These are phyloP conservation scores for Cryptus viduatorius DNA, from an alignment of 2,888 invertebrate genomes.

Conservation along the genomic window DNA sequence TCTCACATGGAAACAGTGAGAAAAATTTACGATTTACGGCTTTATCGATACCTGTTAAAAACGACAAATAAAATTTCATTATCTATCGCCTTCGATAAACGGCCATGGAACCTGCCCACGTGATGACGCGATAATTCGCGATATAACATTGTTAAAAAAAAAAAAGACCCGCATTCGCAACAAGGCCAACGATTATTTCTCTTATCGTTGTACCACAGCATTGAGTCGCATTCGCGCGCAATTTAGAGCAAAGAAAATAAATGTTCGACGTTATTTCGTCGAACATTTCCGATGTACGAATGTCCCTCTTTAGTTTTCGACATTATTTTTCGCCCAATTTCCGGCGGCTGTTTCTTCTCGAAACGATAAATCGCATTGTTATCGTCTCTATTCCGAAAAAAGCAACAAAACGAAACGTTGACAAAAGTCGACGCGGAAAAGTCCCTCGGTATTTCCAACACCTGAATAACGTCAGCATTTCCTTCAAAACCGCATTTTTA, in stretches of 20 bases:
- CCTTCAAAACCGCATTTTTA: constrained; percentile 21
- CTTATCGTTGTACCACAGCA: constrained; percentile 2
- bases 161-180: constrained; percentile 35
- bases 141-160: constrained; percentile 3
- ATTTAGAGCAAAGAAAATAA: constrained; percentile 6
- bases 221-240: constrained; percentile 14
- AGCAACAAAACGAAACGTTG: not conserved
- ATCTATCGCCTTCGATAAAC: constrained; percentile 25
- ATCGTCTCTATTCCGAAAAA: not conserved
- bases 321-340: not conserved
- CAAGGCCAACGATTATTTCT: constrained; percentile 40
- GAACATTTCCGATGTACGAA: not conserved
- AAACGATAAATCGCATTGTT: not conserved
- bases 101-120: constrained; percentile 25
- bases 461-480: constrained; percentile 2
- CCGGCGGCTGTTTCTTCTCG: not conserved
- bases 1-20: not conserved
- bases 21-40: no score
- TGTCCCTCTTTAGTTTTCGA: not conserved
- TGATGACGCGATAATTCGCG: constrained; percentile 19
- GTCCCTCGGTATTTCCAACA: constrained; percentile 50
- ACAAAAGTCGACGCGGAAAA: constrained; percentile 1
- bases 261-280: not conserved
- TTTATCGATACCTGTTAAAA: not conserved
- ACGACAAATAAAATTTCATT: not conserved